These are phyloP conservation scores for Eolophus roseicapilla DNA, from an alignment of 2,113 vertebrate genomes.

Conservation along the genomic window DNA sequence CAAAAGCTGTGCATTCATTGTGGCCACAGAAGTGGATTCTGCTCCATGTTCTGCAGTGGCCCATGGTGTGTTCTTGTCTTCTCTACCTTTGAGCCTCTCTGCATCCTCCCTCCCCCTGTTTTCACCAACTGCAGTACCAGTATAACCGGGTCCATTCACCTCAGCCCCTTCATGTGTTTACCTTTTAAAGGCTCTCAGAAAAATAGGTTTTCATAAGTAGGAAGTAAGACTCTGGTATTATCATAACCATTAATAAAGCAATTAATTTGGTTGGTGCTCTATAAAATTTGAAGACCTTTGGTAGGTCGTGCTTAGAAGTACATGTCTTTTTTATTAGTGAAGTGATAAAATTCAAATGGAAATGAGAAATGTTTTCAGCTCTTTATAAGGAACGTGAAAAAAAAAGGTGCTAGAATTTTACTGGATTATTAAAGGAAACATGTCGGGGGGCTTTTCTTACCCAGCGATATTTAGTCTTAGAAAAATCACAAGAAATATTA, in stretches of 20 bases:
- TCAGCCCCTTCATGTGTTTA: background rate
- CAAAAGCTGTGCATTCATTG: background rate
- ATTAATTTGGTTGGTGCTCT: background rate
- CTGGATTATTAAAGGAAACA: background rate
- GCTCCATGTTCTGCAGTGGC: background rate
- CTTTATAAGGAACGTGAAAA: background rate
- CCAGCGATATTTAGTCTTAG: background rate
- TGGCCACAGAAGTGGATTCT: background rate
- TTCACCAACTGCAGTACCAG: accelerated
- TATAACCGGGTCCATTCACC: background rate
- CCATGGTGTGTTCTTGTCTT: background rate
- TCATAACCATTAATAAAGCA: slow-evolving; percentile 52
- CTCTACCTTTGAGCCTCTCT: background rate
- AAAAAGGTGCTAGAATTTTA: background rate
- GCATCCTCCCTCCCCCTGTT: background rate
- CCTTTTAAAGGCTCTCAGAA: background rate
- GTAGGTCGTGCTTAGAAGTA: slow-evolving; percentile 47
- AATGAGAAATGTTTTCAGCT: slow-evolving; percentile 23
- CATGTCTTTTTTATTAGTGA: slow-evolving; percentile 26
- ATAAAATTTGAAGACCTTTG: slow-evolving; percentile 19
- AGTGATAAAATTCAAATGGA: slow-evolving; percentile 36
- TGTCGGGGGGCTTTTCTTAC: background rate
- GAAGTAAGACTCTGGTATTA: slow-evolving; percentile 24
- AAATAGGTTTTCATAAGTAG: background rate
- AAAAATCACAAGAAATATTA: background rate